Conservation (phyloP, 2,888 invertebrate species). For the Peribatodes rhomboidaria region DNA sequence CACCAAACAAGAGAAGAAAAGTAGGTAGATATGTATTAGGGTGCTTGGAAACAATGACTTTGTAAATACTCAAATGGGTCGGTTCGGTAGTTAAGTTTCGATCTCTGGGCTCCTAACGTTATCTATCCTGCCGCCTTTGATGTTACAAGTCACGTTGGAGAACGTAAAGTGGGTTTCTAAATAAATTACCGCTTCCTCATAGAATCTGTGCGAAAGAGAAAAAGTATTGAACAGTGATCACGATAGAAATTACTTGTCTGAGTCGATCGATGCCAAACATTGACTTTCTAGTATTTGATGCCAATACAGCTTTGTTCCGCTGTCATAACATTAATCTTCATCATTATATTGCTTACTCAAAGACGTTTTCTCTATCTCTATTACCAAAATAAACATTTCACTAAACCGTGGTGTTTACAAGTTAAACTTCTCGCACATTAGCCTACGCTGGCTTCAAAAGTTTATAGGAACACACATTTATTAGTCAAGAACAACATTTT, state of each 20-base stretch:
- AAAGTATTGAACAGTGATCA: background rate
- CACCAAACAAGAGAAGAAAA: background rate
- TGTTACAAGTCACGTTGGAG: background rate
- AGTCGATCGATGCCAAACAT: background rate
- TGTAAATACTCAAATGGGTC: slow-evolving; percentile 4
- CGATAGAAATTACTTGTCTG: background rate
- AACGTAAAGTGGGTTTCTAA: background rate
- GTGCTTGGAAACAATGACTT: slow-evolving; percentile 5
- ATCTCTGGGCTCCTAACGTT: slow-evolving; percentile 6
- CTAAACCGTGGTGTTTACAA: slow-evolving; percentile 14
- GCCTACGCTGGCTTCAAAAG: slow-evolving; percentile 14
- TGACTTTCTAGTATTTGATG: background rate
- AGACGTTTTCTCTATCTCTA: slow-evolving; percentile 7
- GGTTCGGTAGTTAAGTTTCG: slow-evolving; percentile 2
- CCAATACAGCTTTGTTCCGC: slow-evolving; percentile 1
- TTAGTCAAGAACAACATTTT: background rate
- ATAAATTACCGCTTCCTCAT: slow-evolving; percentile 3
- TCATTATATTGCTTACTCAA: slow-evolving; percentile 10
- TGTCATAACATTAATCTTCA: background rate
- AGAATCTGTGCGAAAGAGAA: background rate
- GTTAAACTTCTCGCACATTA: background rate
- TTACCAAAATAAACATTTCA: slow-evolving; percentile 12
- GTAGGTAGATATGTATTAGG: background rate
- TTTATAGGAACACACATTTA: background rate
- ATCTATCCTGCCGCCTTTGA: slow-evolving; percentile 8